These are phyloP conservation scores for Bradynema listronoti DNA, from an alignment of 1,140 invertebrate species.

Conservation along the genomic window DNA sequence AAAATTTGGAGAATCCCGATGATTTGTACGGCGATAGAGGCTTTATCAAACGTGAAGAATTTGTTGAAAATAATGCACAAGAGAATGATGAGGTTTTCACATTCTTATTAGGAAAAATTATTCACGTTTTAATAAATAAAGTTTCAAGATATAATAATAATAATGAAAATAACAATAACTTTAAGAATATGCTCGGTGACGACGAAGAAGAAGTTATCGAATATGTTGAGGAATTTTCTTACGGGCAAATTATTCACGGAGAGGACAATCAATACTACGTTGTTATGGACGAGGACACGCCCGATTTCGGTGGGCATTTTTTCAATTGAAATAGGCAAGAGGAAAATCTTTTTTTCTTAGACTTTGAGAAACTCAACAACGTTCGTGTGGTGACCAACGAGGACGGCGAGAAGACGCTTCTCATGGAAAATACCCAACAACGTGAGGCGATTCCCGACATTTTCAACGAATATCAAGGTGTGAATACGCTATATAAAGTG, in stretches of 20 bases:
- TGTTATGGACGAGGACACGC: slow-evolving; percentile 24
- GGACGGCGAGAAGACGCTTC: slow-evolving; percentile 34
- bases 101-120: no score
- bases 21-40: no score
- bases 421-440: slow-evolving; percentile 21
- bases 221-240: slow-evolving; percentile 27
- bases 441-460: not conserved
- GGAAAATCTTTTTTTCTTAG: slow-evolving; percentile 30
- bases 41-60: no score
- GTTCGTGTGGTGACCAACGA: slow-evolving; percentile 29
- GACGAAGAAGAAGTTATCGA: slow-evolving; percentile 25
- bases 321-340: not conserved
- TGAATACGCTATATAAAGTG: not conserved
- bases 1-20: no score
- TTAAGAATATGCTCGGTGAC: not conserved
- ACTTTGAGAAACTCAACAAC: slow-evolving; percentile 40
- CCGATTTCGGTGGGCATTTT: slow-evolving; percentile 26
- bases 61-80: no score
- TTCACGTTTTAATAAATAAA: no score
- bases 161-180: no score
- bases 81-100: no score
- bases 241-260: slow-evolving; percentile 34
- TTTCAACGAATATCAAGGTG: not conserved
- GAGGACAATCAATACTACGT: slow-evolving; percentile 38
- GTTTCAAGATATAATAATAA: no score